Evolutionary conservation across 1,140 invertebrate genomes (phyloP).

Genomic region (Phymastichus coffea): DNA sequence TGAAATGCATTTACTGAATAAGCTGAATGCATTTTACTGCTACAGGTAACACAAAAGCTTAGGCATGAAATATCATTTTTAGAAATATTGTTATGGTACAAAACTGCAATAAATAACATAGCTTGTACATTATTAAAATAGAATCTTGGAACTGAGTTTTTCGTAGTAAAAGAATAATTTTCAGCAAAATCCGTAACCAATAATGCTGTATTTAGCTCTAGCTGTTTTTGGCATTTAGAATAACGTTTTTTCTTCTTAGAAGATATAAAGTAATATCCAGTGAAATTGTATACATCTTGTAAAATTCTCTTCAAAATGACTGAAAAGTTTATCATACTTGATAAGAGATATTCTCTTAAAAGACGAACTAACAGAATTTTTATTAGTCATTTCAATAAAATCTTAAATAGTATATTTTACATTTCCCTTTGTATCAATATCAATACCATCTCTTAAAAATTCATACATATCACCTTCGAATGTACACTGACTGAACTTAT

Average conservation of each 20-base stretch:
- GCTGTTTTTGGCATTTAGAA: background rate
- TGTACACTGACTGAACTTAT: background rate
- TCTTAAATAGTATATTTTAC: background rate
- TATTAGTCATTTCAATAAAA: too few relatives aligned
- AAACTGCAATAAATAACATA: conserved; percentile 19
- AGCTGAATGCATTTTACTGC: conserved; percentile 20
- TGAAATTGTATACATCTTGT: background rate
- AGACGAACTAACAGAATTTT: background rate
- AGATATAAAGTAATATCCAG: background rate
- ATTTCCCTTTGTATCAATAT: background rate
- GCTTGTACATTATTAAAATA: conserved; percentile 28
- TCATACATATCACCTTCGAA: background rate
- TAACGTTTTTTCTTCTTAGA: background rate
- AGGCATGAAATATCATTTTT: background rate
- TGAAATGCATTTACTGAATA: conserved; percentile 21
- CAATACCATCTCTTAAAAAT: background rate
- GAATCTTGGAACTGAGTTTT: conserved; percentile 27
- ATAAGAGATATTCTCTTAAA: background rate
- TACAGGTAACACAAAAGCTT: conserved; percentile 22
- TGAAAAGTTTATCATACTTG: background rate
- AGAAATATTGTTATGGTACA: conserved; percentile 18
- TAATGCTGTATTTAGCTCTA: background rate
- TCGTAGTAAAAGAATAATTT: background rate
- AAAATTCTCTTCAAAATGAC: background rate
- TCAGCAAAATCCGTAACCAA: background rate